Percentiles rank a stretch among this genome's conserved stretches.
Conservation (phyloP, 2,113 vertebrate genomes). For the Rhinogobius similis region DNA sequence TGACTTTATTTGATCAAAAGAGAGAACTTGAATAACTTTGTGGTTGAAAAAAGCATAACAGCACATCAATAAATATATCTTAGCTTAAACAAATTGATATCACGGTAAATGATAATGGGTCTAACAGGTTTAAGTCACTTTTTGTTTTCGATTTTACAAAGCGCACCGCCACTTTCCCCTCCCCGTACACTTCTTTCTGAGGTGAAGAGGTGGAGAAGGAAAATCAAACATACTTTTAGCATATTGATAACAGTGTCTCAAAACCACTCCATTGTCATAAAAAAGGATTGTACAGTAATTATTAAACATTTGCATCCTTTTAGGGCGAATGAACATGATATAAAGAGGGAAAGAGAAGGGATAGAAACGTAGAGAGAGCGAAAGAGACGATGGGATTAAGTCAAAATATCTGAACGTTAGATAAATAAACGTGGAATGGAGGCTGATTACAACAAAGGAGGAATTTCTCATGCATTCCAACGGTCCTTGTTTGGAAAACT, state of each 20-base stretch:
- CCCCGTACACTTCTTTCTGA: conserved; percentile 25
- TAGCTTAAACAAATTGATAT: too few relatives aligned
- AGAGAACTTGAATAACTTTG: too few relatives aligned
- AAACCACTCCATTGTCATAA: conserved; percentile 60
- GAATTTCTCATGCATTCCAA: conserved; percentile 63
- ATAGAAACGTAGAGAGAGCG: neutral
- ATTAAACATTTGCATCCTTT: conserved; percentile 41
- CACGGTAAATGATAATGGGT: too few relatives aligned
- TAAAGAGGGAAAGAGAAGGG: conserved; percentile 9
- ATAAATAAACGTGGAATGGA: neutral
- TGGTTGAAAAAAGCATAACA: too few relatives aligned
- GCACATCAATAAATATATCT: too few relatives aligned
- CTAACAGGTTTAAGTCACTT: too few relatives aligned
- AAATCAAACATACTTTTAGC: conserved; percentile 40
- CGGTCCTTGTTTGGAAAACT: conserved; percentile 47
- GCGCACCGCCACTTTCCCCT: conserved; percentile 23
- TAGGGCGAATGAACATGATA: conserved; percentile 60
- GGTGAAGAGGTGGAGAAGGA: conserved; percentile 41
- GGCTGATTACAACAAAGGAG: conserved; percentile 49
- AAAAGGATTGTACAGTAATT: conserved; percentile 27
- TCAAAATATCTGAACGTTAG: neutral
- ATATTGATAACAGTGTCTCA: conserved; percentile 45
- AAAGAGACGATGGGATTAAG: conserved; percentile 40
- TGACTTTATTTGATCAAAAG: too few relatives aligned
- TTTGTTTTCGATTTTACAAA: too few relatives aligned